Percentiles rank a stretch among this genome's conserved stretches.
Conservation (phyloP, 2,113 vertebrate genomes). For the Poeciliopsis prolifica region DNA sequence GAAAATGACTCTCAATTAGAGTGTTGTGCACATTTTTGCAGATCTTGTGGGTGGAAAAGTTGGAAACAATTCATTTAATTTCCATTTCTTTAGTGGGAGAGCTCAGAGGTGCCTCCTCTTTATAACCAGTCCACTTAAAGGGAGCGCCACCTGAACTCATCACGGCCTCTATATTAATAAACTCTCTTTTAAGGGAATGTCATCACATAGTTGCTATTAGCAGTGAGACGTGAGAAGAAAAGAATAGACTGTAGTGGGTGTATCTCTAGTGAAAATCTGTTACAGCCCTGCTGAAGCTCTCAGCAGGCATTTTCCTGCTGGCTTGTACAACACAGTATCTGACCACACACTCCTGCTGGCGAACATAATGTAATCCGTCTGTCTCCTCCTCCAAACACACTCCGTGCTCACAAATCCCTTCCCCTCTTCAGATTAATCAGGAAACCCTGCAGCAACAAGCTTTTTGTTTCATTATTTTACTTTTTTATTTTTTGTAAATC, state of each 20-base stretch:
- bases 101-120: neutral
- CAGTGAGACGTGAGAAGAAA: neutral
- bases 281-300: slow-evolving; percentile 44
- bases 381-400: slow-evolving; percentile 41
- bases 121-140: neutral
- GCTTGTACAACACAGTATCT: slow-evolving; percentile 47
- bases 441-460: slow-evolving; percentile 31
- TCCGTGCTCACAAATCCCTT: slow-evolving; percentile 24
- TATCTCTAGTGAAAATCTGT: slow-evolving; percentile 44
- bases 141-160: neutral
- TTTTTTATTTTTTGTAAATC: slow-evolving; percentile 7
- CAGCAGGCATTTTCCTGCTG: slow-evolving; percentile 61
- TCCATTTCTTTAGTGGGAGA: neutral
- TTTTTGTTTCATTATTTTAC: neutral
- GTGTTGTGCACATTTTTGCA: neutral
- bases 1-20: too few relatives aligned
- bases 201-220: neutral
- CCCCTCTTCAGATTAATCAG: slow-evolving; percentile 32
- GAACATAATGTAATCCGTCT: slow-evolving; percentile 66
- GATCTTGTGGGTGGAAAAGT: neutral
- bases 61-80: neutral
- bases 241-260: slow-evolving; percentile 22
- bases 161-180: neutral
- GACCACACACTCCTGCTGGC: slow-evolving; percentile 61
- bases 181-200: neutral